A percentile compares a stretch with the other conserved stretches of the same genome.
Evolutionary conservation across 1,140 invertebrate genomes (phyloP).

Genomic region (Epicauta chinensis): DNA sequence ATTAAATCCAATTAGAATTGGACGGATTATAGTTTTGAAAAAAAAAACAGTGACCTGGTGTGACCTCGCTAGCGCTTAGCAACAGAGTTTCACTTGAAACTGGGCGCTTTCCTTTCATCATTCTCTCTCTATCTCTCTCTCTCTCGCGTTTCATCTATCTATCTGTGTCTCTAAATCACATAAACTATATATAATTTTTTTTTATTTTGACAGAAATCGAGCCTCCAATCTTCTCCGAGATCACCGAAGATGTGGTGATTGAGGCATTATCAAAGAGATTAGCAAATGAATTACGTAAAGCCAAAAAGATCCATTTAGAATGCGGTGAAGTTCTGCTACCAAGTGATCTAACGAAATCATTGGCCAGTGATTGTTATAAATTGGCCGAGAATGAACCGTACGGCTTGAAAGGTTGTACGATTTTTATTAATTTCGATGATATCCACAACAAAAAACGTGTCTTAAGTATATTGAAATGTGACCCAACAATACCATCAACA

Average conservation of each 20-base stretch:
- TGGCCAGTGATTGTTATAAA: slow-evolving; percentile 66
- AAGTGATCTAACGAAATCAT: slow-evolving; percentile 64
- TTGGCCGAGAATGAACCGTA: slow-evolving; percentile 80
- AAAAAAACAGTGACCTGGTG: slow-evolving; percentile 1
- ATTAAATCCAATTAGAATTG: too few species aligned
- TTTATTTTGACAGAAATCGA: slow-evolving; percentile 21
- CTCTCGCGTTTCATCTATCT: too few species aligned
- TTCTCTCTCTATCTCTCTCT: too few species aligned
- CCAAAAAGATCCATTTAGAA: slow-evolving; percentile 63
- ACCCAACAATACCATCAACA: slow-evolving; percentile 74
- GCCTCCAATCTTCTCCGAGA: slow-evolving; percentile 18
- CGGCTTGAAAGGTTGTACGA: slow-evolving; percentile 68
- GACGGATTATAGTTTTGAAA: too few species aligned
- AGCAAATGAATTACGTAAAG: slow-evolving; percentile 66
- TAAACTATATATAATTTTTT: too few species aligned
- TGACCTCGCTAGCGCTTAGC: slow-evolving; percentile 12
- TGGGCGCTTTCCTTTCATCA: slow-evolving; percentile 2
- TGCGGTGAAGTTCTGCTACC: slow-evolving; percentile 77
- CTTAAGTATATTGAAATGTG: slow-evolving; percentile 66
- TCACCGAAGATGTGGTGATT: slow-evolving; percentile 36
- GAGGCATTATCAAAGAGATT: slow-evolving; percentile 59
- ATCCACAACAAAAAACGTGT: slow-evolving; percentile 53
- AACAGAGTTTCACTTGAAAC: slow-evolving; percentile 14
- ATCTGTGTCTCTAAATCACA: too few species aligned
- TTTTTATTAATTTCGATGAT: slow-evolving; percentile 71